Conservation (phyloP, 2,797 vertebrate species). For the Argya squamiceps region DNA sequence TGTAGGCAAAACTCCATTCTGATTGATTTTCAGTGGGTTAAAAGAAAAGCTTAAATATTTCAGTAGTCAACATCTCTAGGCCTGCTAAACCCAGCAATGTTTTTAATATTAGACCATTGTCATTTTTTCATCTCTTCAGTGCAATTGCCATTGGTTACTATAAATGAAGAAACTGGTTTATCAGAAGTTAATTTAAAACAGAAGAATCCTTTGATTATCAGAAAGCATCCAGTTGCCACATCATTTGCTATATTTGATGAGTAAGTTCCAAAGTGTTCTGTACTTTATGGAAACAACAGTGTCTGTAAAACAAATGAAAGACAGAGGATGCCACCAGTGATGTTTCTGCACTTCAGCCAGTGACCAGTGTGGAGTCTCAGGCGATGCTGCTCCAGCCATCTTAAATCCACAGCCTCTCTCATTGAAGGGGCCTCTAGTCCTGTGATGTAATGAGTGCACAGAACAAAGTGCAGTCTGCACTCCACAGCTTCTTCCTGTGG, state of each 20-base stretch:
- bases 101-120: neutral
- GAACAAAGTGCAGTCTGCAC: neutral
- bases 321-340: neutral
- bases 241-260: conserved; percentile 93
- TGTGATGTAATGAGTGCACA: neutral
- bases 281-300: neutral
- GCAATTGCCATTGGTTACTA: conserved; percentile 83
- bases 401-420: neutral
- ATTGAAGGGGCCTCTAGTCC: neutral
- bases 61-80: neutral
- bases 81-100: neutral
- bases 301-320: neutral
- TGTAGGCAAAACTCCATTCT: neutral
- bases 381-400: neutral
- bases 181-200: conserved; percentile 87
- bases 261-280: conserved; percentile 77
- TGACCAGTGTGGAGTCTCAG: neutral
- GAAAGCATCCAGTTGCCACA: conserved; percentile 86
- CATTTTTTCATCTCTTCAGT: conserved; percentile 74
- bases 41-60: neutral
- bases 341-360: neutral
- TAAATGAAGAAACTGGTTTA: conserved; percentile 86
- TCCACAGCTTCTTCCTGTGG: neutral
- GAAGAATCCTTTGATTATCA: conserved; percentile 81
- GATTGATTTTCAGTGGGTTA: neutral